Evolutionary conservation across 2,888 invertebrate genomes (phyloP).

Genomic region (Metopia argyrocephala): DNA sequence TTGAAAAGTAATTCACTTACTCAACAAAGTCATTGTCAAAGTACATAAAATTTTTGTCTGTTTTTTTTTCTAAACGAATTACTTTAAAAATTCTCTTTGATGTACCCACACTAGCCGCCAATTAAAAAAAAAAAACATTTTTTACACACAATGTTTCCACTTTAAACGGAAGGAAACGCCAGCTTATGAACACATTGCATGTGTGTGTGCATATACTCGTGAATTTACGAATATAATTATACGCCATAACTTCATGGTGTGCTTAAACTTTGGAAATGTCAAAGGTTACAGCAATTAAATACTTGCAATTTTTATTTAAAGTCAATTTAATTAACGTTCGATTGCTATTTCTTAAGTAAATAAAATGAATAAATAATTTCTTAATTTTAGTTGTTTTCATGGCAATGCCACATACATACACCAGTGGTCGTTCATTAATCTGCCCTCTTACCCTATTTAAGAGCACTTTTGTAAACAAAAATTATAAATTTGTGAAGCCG

Average conservation of each 20-base stretch:
- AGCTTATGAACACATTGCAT: slow-evolving; percentile 34
- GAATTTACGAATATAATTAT: slow-evolving; percentile 9
- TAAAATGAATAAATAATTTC: not conserved
- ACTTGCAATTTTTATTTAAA: not conserved
- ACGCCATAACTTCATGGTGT: not conserved
- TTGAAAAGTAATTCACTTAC: no score
- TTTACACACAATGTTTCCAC: slow-evolving; percentile 8
- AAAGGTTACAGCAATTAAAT: not conserved
- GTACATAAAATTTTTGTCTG: no score
- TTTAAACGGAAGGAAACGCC: slow-evolving; percentile 47
- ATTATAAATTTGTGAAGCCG: not conserved
- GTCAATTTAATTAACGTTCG: no score
- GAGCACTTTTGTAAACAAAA: not conserved
- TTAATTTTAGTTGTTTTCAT: not conserved
- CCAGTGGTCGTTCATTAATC: not conserved
- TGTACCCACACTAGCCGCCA: no score
- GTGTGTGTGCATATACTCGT: not conserved
- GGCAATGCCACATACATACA: not conserved
- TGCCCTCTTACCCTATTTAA: not conserved
- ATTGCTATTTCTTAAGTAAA: not conserved
- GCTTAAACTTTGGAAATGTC: not conserved
- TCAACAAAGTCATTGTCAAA: no score
- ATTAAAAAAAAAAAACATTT: not conserved
- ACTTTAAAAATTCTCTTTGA: no score
- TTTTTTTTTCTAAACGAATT: no score